Evolutionary conservation across 2,888 invertebrate species (phyloP), one percentile per base, ranked within the genome.

Genomic region (Philopedon plagiatum): DNA sequence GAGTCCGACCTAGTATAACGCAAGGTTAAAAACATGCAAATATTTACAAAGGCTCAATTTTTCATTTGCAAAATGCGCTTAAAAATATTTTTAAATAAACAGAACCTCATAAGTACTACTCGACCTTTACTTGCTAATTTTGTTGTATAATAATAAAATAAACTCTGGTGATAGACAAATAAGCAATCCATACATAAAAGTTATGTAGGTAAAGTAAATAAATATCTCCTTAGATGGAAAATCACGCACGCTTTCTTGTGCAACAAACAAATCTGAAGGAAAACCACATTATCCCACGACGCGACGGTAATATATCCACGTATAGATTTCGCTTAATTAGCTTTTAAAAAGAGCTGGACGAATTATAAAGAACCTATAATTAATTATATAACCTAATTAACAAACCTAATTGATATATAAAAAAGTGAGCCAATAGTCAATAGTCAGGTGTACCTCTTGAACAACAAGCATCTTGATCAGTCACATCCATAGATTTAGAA

Each of bases 161-260:
- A 34, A 11, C n/a, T n/a, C 11, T 34, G 34, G 11, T 34, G 34
- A 34, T 34, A n/a, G 34, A 4, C n/a, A 11, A 34, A 4, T 4
- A 11, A 34, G 41, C 18, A 41, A 3, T 44, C 41, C 18, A 18
- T 8, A 44, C 19, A 9, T 41, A 41, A 41, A 41, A 15, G 18
- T 32, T 54, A 32, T 54, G 54, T 54, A 54, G 54, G 54, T 54
- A 54, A 44, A 44, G 61, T 44, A 57, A 57, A 44, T 41, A 57
- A 32, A 66, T 54, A 64, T 66, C 46, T 54, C 64, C 64, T 54
- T 64, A 54, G 15, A 39, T 21, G 56, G 64, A 54, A 54, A 61
- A 44, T 9, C 18, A 29, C 5, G 4, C 26, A 26, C 7, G 19
- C 5, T 23, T 37, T 46, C 11, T 26, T 46, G 26, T 29, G 46